A percentile compares a stretch with the other conserved stretches of the same genome.
phyloP scores from a whole-genome alignment of 2,113 vertebrate species.

The Hiodon alosoides region DNA sequence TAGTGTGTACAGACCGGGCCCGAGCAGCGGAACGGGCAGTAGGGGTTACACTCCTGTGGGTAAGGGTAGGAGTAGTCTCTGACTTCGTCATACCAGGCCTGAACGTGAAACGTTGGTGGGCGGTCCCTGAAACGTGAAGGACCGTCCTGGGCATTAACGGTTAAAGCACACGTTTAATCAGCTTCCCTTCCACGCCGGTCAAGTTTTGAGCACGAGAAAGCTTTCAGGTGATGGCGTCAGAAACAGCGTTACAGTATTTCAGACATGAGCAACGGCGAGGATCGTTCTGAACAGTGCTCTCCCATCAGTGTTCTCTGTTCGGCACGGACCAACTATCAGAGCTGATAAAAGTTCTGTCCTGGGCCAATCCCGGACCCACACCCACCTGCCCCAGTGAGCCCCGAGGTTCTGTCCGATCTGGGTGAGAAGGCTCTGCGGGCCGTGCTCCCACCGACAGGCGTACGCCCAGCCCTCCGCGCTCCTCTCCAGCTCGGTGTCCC shows the following conservation, averaged over 20 bases:
- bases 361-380: background rate
- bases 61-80: conserved; percentile 85
- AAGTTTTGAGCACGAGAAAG: background rate
- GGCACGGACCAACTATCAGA: background rate
- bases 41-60: conserved; percentile 88
- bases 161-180: too few relatives aligned
- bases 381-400: conserved; percentile 92
- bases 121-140: conserved; percentile 68
- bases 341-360: too few relatives aligned
- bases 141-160: background rate
- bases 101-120: conserved; percentile 90
- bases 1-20: conserved; percentile 98
- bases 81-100: conserved; percentile 98
- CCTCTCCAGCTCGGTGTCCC: conserved; percentile 89
- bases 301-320: background rate
- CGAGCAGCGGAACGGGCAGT: conserved; percentile 89
- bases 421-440: conserved; percentile 84
- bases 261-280: too few relatives aligned
- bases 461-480: conserved; percentile 91
- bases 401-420: conserved; percentile 96
- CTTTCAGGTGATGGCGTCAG: too few relatives aligned
- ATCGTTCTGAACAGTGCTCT: too few relatives aligned
- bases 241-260: too few relatives aligned
- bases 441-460: conserved; percentile 88
- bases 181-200: background rate